phyloP scores from a whole-genome alignment of 2,888 invertebrate genomes.

The Antitype chi region DNA sequence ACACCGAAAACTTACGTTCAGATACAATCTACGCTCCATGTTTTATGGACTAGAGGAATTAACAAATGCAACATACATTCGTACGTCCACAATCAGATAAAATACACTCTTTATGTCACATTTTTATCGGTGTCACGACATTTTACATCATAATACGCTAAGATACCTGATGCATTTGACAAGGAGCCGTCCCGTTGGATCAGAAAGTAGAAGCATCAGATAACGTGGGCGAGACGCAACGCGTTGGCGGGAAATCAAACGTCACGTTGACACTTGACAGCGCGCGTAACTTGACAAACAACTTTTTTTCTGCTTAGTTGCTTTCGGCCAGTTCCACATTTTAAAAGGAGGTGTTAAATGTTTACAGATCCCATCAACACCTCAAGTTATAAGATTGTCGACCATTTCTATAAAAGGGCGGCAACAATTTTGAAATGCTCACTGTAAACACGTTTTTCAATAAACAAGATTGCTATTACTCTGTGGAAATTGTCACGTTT shows the following conservation, averaged over 20 bases:
- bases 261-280: constrained; percentile 76
- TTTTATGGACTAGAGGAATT: constrained; percentile 58
- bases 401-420: constrained; percentile 54
- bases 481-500: constrained; percentile 64
- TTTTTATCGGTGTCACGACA: constrained; percentile 66
- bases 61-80: constrained; percentile 55
- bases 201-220: constrained; percentile 58
- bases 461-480: constrained; percentile 52
- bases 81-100: constrained; percentile 60
- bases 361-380: constrained; percentile 68
- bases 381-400: constrained; percentile 59
- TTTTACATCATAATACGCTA: constrained; percentile 64
- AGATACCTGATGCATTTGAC: constrained; percentile 61
- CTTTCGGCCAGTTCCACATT: constrained; percentile 69
- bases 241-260: constrained; percentile 74
- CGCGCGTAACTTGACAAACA: constrained; percentile 69
- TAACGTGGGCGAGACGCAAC: constrained; percentile 56
- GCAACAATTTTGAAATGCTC: constrained; percentile 56
- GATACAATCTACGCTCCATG: constrained; percentile 51
- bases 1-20: constrained; percentile 38
- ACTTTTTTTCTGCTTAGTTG: constrained; percentile 61
- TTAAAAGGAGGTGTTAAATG: constrained; percentile 67
- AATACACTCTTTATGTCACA: constrained; percentile 54
- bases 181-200: constrained; percentile 60
- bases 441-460: constrained; percentile 60